phyloP scores from a whole-genome alignment of 2,888 invertebrate genomes.

The Crocallis elinguaria region DNA sequence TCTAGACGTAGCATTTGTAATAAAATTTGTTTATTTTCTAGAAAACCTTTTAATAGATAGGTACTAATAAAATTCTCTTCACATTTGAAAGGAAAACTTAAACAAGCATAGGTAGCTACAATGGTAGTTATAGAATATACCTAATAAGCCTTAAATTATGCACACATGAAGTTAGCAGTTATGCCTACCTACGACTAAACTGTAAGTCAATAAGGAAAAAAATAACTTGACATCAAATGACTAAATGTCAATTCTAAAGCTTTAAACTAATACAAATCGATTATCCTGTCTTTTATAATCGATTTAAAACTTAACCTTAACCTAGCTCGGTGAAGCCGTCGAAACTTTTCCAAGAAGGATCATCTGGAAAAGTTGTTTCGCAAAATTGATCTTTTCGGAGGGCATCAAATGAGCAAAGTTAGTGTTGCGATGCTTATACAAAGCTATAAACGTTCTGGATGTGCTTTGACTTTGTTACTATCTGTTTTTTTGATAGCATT shows the following conservation, averaged over 20 bases:
- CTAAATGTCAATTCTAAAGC: background rate
- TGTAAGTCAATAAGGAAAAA: no score
- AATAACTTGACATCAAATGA: no score
- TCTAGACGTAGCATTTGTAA: no score
- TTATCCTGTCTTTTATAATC: conserved; percentile 20
- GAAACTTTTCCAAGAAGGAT: conserved; percentile 29
- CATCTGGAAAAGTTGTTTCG: conserved; percentile 54
- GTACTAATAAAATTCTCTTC: no score
- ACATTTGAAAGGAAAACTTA: no score
- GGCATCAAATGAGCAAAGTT: conserved; percentile 56
- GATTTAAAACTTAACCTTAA: conserved; percentile 31
- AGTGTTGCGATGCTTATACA: conserved; percentile 39
- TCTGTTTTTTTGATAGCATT: conserved; percentile 16
- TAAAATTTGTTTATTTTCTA: no score
- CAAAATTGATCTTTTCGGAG: conserved; percentile 48
- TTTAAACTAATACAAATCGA: background rate
- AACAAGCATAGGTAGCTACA: no score
- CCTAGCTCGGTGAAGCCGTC: conserved; percentile 26
- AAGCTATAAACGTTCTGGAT: conserved; percentile 28
- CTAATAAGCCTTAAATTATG: no score
- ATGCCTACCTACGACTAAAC: no score
- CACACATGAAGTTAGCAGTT: no score
- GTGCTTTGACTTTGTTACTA: conserved; percentile 19
- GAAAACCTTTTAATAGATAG: no score
- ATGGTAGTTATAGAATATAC: no score